These are phyloP conservation scores for Colius striatus DNA, from an alignment of 2,113 vertebrate genomes.

Conservation along the genomic window DNA sequence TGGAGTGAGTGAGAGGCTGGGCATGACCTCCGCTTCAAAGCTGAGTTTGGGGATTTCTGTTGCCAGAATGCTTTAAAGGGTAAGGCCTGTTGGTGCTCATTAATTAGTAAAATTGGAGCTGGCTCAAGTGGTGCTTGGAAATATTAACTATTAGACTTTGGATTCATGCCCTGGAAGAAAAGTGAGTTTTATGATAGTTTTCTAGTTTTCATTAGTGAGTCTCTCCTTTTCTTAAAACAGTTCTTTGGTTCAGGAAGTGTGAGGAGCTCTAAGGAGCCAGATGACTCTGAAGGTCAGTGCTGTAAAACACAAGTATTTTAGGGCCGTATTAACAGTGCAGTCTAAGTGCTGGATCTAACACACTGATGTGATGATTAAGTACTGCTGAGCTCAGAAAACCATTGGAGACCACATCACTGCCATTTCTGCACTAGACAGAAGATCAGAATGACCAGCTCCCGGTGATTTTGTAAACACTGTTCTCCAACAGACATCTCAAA, in stretches of 20 bases:
- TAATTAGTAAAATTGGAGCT: conserved; percentile 49
- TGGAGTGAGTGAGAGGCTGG: background rate
- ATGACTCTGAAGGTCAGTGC: accelerated
- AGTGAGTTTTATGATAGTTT: background rate
- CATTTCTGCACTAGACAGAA: accelerated
- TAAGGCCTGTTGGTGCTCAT: background rate
- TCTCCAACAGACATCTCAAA: accelerated
- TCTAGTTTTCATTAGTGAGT: conserved; percentile 6
- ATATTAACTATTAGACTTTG: conserved; percentile 17
- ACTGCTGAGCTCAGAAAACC: background rate
- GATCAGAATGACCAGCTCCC: background rate
- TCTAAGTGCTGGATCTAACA: background rate
- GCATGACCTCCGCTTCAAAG: background rate
- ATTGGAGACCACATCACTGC: accelerated
- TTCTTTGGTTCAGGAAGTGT: background rate
- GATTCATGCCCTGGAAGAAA: conserved; percentile 4
- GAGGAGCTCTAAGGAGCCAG: background rate
- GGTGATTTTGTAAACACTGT: background rate
- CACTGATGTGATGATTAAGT: accelerated
- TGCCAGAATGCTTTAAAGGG: conserved; percentile 7
- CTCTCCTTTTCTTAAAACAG: background rate
- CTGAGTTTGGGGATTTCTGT: background rate
- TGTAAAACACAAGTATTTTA: background rate
- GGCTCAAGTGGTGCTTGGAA: conserved; percentile 44
- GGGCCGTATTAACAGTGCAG: accelerated